Percentiles rank a stretch among this genome's conserved stretches.
Evolutionary conservation across 2,113 vertebrate species (phyloP).

Genomic region (Catharus bicknelli): DNA sequence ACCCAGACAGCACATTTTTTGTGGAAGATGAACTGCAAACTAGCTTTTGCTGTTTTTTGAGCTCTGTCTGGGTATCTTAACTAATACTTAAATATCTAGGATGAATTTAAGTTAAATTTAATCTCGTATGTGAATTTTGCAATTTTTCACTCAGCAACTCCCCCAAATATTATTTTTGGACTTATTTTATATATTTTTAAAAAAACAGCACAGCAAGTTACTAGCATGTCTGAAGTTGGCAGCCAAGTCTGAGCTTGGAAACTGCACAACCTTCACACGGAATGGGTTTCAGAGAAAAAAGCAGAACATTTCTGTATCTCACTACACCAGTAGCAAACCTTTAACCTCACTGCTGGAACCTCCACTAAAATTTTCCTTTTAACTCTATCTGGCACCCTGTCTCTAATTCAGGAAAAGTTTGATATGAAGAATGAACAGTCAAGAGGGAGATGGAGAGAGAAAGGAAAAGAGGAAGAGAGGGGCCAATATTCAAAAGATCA

Average conservation of each 20-base stretch:
- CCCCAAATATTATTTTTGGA: not conserved
- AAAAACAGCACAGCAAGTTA: not conserved
- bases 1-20: not conserved
- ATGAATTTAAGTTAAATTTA: not conserved
- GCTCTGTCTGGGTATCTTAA: not conserved
- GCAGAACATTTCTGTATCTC: not conserved
- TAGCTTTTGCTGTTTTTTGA: not conserved
- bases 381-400: not conserved
- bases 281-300: not conserved
- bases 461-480: not conserved
- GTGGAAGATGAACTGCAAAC: not conserved
- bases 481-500: not conserved
- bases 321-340: not conserved
- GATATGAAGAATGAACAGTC: not conserved
- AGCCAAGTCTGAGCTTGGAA: not conserved
- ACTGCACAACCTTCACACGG: not conserved
- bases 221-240: not conserved
- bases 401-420: not conserved
- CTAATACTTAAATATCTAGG: not conserved
- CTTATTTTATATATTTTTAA: not conserved
- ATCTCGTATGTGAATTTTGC: not conserved
- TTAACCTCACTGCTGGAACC: not conserved
- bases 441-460: not conserved
- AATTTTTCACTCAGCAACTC: not conserved
- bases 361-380: not conserved